phyloP scores from a whole-genome alignment of 1,140 invertebrate species.

The Acromyrmex echinatior region DNA sequence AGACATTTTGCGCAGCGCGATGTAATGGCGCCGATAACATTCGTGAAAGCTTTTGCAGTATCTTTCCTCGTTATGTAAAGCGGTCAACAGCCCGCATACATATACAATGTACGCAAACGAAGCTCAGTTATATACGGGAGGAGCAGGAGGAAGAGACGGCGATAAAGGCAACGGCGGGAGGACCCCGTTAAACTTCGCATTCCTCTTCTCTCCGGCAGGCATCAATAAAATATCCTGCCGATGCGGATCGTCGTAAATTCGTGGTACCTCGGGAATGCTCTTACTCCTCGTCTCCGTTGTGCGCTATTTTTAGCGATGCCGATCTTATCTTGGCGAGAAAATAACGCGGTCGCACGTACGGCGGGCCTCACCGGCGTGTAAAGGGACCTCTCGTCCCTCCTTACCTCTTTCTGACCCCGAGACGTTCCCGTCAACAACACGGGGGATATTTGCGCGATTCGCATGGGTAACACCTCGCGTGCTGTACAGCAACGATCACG shows the following conservation, averaged over 20 bases:
- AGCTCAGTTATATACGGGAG: conserved; percentile 9
- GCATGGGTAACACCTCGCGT: conserved; percentile 38
- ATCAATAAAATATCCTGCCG: conserved; percentile 71
- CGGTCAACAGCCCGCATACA: conserved; percentile 39
- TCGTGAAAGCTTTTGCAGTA: conserved; percentile 53
- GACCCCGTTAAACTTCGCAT: conserved; percentile 70
- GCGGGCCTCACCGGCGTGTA: not conserved
- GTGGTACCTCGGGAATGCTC: conserved; percentile 46
- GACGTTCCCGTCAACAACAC: conserved; percentile 29
- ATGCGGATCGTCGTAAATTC: conserved; percentile 55
- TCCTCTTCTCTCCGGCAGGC: conserved; percentile 20
- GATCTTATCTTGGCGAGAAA: conserved; percentile 71
- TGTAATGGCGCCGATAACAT: conserved; percentile 41
- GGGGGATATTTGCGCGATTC: conserved; percentile 17
- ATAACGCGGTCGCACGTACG: conserved; percentile 54
- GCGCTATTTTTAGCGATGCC: conserved; percentile 69
- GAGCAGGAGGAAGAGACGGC: not conserved
- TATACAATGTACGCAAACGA: conserved; percentile 36
- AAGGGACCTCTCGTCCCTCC: not conserved
- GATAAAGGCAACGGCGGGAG: conserved; percentile 6
- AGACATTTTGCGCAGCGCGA: conserved; percentile 19
- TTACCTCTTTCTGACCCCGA: not conserved
- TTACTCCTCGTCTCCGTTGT: not conserved
- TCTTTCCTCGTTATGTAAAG: conserved; percentile 58
- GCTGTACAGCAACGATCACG: conserved; percentile 7